phyloP scores from a whole-genome alignment of 2,888 invertebrate species.

The Brachypterus glaber region DNA sequence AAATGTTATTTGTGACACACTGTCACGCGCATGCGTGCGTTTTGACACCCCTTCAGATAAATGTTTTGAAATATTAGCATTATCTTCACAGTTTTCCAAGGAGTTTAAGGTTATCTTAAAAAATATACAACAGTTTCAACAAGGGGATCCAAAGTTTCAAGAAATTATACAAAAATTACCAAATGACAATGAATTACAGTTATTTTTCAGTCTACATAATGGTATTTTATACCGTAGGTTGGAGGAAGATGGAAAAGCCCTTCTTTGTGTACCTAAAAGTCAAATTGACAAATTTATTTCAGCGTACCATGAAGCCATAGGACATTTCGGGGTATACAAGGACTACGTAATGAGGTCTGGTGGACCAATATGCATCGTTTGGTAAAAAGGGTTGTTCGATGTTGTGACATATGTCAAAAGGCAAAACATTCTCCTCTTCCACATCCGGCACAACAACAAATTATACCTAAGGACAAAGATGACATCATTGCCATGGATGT shows the following conservation, averaged over 20 bases:
- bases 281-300: neutral
- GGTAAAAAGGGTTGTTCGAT: slow-evolving; percentile 6
- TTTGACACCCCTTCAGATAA: slow-evolving; percentile 9
- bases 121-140: too few species aligned
- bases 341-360: slow-evolving; percentile 2
- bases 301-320: slow-evolving; percentile 2
- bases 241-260: neutral
- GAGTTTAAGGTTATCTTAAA: too few species aligned
- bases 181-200: too few species aligned
- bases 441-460: slow-evolving; percentile 7
- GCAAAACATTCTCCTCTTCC: slow-evolving; percentile 9
- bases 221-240: neutral
- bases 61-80: too few species aligned
- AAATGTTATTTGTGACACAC: too few species aligned
- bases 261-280: slow-evolving; percentile 1
- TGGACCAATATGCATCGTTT: slow-evolving; percentile 9
- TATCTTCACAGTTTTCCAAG: too few species aligned
- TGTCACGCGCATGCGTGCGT: slow-evolving; percentile 6
- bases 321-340: slow-evolving; percentile 8
- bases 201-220: too few species aligned
- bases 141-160: too few species aligned
- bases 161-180: too few species aligned
- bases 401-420: slow-evolving; percentile 9
- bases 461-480: slow-evolving; percentile 5
- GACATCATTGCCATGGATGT: slow-evolving; percentile 8